Base-by-base conservation (phyloP, 2,888 invertebrate species). In the Stomorhina lunata region DNA sequence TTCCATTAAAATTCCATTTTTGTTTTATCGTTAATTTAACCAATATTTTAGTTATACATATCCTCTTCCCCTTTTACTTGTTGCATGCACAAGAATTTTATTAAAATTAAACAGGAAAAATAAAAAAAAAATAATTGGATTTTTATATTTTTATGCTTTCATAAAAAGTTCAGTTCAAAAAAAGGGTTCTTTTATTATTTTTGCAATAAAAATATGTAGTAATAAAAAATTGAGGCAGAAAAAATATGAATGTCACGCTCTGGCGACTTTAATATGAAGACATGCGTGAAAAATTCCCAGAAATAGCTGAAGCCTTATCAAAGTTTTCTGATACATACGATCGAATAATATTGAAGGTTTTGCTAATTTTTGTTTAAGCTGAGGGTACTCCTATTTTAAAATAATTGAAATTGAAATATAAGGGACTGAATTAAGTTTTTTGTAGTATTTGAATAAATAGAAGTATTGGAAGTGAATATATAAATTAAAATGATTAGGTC, bases 111-210 rank as follows among this genome's bases (percentile, higher is more conserved):
- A 15, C 34, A 50, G 66, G 72, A 66, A 61, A 73, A 34, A 43
- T 7, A 27, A 59, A n/a, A n/a, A n/a, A 77, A 22, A 32, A 79
- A 72, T 80, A 80, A 80, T 80, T 80, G 79, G 59, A 45, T 68
- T 73, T 66, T 66, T 9, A 10, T 37, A 57, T 65, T 27, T 45
- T 12, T n/a, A 22, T 63, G 29, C 40, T 17, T 75, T 55, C n/a
- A n/a, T 32, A 10, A 1, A 12, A 32, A 5, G 12, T 27, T 20
- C n/a, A 50, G 15, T 4, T n/a, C n/a, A n/a, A n/a, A 22, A 66
- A 79, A 80, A 66, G 66, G 66, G 66, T 50, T 59, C 50, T 59
- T 73, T 65, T 48, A 66, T 66, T 10, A 55, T 34, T 59, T 32
- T 53, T 68, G 40, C 25, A 50, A 66, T 12, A 59, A 29, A 68